These are phyloP conservation scores for Spodoptera frugiperda DNA, from an alignment of 1,140 invertebrate species.

Conservation along the genomic window DNA sequence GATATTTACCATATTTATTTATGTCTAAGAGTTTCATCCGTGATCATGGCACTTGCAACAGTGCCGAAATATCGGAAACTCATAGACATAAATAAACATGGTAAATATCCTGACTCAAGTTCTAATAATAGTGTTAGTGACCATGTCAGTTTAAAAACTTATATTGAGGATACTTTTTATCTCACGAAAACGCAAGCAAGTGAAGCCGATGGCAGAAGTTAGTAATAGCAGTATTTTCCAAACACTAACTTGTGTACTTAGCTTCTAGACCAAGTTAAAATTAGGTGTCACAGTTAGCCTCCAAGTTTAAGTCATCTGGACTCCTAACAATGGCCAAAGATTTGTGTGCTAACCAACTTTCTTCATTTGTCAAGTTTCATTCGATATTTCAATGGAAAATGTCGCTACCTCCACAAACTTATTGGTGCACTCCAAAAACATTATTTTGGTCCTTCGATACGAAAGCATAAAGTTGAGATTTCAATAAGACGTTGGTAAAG, in stretches of 20 bases:
- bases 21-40: too few species aligned
- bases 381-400: constrained; percentile 29
- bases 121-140: too few species aligned
- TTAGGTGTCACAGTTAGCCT: constrained; percentile 14
- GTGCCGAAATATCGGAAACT: too few species aligned
- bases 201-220: too few species aligned
- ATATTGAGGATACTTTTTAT: too few species aligned
- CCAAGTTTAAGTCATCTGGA: constrained; percentile 11
- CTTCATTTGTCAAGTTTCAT: constrained; percentile 35
- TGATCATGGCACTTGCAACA: too few species aligned
- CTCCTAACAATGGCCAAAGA: constrained; percentile 11
- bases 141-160: too few species aligned
- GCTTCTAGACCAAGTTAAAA: constrained; percentile 7
- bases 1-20: too few species aligned
- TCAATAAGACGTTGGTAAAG: neutral
- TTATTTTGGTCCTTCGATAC: neutral
- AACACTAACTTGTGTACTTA: neutral
- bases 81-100: too few species aligned
- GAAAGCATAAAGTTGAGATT: neutral
- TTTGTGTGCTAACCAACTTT: constrained; percentile 20
- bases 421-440: neutral
- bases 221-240: neutral
- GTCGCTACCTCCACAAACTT: constrained; percentile 15
- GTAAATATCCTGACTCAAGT: too few species aligned
- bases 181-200: too few species aligned